Conservation (phyloP, 2,888 invertebrate species). For the Octonoba sinensis region DNA sequence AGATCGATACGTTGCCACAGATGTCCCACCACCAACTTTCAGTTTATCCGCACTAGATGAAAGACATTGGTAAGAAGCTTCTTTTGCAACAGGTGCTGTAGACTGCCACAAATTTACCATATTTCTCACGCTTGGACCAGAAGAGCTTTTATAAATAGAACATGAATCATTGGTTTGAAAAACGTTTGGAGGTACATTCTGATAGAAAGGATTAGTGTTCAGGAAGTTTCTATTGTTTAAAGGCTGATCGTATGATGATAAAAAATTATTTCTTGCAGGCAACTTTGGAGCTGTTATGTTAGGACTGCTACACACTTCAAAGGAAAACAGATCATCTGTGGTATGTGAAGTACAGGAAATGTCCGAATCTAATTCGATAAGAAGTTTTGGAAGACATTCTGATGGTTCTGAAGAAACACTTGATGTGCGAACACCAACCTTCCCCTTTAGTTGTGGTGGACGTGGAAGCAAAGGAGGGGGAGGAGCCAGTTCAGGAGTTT, state of each 20-base stretch:
- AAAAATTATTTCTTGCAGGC: background rate
- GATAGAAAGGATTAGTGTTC: constrained; percentile 46
- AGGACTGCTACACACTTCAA: background rate
- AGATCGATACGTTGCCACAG: background rate
- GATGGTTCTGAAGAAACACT: constrained; percentile 3
- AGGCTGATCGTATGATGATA: background rate
- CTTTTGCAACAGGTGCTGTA: background rate
- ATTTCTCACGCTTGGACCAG: constrained; percentile 52
- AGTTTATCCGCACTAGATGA: constrained; percentile 41
- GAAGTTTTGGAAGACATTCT: constrained; percentile 1
- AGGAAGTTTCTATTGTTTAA: background rate
- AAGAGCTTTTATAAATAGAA: constrained; percentile 30
- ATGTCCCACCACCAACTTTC: background rate
- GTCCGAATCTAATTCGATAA: constrained; percentile 43
- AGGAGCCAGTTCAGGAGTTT: constrained; percentile 9
- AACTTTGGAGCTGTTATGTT: background rate
- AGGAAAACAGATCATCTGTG: constrained; percentile 8
- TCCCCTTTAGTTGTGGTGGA: constrained; percentile 31
- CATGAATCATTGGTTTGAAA: background rate
- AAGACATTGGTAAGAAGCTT: constrained; percentile 5
- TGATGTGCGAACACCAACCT: background rate
- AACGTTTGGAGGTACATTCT: background rate
- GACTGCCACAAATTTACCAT: constrained; percentile 50
- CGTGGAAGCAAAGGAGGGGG: constrained; percentile 40
- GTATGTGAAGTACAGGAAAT: constrained; percentile 8